phyloP scores from a whole-genome alignment of 2,797 vertebrate genomes.

The Rhincodon typus region DNA sequence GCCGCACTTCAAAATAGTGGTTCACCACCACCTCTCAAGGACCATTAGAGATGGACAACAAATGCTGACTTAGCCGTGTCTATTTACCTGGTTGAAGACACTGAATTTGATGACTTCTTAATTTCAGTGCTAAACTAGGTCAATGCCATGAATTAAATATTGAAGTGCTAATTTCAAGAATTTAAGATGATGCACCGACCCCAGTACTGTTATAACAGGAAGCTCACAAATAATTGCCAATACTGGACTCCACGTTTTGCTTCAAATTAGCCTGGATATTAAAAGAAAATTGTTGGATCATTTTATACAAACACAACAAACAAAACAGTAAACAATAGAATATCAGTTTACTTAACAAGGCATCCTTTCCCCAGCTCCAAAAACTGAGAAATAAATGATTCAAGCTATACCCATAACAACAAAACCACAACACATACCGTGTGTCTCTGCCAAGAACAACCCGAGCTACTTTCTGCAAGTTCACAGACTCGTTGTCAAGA shows the following conservation, averaged over 20 bases:
- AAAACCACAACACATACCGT: constrained; percentile 59
- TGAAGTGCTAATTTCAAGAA: neutral
- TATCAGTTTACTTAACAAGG: neutral
- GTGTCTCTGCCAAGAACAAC: constrained; percentile 85
- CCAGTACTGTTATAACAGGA: neutral
- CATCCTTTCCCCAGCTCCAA: neutral
- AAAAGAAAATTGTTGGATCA: neutral
- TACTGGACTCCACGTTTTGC: neutral
- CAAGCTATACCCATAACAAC: neutral
- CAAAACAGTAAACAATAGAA: constrained; percentile 20
- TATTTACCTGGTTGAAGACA: neutral
- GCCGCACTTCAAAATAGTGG: no score
- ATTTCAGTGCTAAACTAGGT: neutral
- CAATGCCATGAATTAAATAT: neutral
- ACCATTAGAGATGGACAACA: no score
- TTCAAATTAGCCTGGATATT: neutral
- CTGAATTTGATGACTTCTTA: neutral
- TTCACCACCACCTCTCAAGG: no score
- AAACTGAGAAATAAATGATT: neutral
- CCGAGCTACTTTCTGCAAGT: constrained; percentile 62
- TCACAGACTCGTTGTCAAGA: constrained; percentile 65
- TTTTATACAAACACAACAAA: neutral
- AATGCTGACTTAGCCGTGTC: neutral
- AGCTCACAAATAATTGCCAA: neutral
- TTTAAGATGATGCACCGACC: neutral